phyloP scores from a whole-genome alignment of 2,797 vertebrate species.

The Limnodromus scolopaceus region DNA sequence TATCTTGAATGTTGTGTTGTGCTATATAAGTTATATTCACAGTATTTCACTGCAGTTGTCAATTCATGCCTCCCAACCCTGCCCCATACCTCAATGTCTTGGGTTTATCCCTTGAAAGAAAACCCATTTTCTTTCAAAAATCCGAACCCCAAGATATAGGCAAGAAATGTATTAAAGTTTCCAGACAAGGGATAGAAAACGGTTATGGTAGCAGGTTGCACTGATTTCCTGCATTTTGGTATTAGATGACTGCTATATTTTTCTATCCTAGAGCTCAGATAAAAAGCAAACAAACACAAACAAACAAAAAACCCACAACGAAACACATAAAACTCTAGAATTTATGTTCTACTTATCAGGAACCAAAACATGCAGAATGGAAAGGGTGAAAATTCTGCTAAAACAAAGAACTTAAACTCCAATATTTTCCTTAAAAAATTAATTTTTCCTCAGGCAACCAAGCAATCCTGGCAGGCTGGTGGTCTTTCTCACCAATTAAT shows the following conservation, averaged over 20 bases:
- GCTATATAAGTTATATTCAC: neutral
- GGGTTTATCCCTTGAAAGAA: neutral
- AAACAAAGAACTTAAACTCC: neutral
- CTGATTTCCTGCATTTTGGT: neutral
- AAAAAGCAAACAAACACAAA: accelerated
- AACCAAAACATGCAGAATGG: neutral
- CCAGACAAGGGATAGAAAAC: neutral
- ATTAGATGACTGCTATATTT: neutral
- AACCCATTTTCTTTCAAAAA: neutral
- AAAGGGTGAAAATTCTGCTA: neutral
- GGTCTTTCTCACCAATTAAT: neutral
- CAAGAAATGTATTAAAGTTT: neutral
- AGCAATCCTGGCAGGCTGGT: neutral
- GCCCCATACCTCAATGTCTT: neutral
- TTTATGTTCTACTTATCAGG: neutral
- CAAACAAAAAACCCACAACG: neutral
- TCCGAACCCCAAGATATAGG: neutral
- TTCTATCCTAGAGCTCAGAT: neutral
- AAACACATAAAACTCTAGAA: neutral
- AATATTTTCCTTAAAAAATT: neutral
- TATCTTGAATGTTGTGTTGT: neutral
- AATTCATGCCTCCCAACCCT: neutral
- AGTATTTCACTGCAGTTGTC: neutral
- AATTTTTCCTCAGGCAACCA: neutral
- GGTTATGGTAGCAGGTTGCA: neutral